A percentile compares a stretch with the other conserved stretches of the same genome.
Evolutionary conservation across 2,797 vertebrate species (phyloP).

Genomic region (Thaleichthys pacificus): DNA sequence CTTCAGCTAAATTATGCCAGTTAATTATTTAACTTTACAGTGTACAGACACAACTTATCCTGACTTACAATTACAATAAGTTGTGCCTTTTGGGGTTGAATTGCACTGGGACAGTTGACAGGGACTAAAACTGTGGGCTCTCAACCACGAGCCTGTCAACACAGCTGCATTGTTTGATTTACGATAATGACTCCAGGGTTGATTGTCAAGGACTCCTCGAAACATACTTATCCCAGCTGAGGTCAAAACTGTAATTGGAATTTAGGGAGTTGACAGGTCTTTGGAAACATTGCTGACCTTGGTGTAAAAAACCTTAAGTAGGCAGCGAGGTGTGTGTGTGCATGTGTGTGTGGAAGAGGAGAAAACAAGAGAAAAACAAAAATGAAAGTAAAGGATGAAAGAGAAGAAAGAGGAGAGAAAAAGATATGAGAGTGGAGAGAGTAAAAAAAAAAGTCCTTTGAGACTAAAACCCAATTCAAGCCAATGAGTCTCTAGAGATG

Average conservation of each 20-base stretch:
- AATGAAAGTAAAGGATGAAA: background rate
- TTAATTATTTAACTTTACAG: no score
- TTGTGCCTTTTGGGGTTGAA: no score
- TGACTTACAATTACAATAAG: background rate
- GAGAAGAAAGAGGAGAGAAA: background rate
- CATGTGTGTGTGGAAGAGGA: no score
- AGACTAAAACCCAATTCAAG: background rate
- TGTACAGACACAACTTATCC: background rate
- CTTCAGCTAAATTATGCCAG: no score
- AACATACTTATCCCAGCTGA: slow-evolving; percentile 48
- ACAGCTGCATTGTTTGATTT: slow-evolving; percentile 56
- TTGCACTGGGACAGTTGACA: slow-evolving; percentile 38
- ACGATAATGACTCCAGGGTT: slow-evolving; percentile 58
- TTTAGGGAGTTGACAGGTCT: slow-evolving; percentile 48
- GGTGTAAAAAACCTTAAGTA: background rate
- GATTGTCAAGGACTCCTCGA: slow-evolving; percentile 64
- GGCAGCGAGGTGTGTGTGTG: no score
- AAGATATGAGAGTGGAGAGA: background rate
- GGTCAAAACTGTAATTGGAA: slow-evolving; percentile 55
- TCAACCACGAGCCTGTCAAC: slow-evolving; percentile 42
- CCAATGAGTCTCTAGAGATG: background rate
- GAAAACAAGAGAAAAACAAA: slow-evolving; percentile 6
- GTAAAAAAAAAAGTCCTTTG: no score
- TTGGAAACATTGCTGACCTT: slow-evolving; percentile 38
- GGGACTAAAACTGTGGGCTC: slow-evolving; percentile 39